phyloP scores from a whole-genome alignment of 2,797 vertebrate species.

The Lacerta bilineata region DNA sequence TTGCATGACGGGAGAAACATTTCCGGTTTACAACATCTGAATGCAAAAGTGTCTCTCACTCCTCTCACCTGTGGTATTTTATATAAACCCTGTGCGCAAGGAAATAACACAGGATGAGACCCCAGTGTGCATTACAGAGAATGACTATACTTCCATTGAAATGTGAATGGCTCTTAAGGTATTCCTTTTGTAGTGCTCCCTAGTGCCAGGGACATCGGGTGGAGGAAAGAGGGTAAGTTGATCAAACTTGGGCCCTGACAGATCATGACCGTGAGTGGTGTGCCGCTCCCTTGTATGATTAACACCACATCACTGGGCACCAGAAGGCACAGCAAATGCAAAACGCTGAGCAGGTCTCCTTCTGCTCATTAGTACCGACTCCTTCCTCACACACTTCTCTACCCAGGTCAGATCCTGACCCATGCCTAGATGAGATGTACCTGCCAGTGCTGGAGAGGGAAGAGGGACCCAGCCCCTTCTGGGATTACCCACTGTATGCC shows the following conservation, averaged over 20 bases:
- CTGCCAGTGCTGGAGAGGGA: background rate
- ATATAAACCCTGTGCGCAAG: background rate
- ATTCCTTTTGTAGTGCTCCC: background rate
- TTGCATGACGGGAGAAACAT: background rate
- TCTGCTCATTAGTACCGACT: background rate
- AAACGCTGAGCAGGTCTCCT: background rate
- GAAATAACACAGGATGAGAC: background rate
- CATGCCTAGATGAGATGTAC: background rate
- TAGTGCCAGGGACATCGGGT: background rate
- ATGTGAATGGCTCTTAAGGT: background rate
- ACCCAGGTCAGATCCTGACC: background rate
- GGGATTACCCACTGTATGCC: constrained; percentile 62
- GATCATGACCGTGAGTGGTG: too few species aligned
- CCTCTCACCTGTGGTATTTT: background rate
- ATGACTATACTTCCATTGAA: background rate
- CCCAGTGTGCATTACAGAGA: background rate
- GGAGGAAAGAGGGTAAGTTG: background rate
- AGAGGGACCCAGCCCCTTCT: background rate
- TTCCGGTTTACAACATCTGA: background rate
- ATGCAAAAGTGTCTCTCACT: too few species aligned
- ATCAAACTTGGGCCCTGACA: background rate
- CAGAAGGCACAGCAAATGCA: background rate
- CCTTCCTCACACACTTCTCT: background rate
- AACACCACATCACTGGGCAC: too few species aligned
- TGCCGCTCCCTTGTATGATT: background rate